A percentile compares a stretch with the other conserved stretches of the same genome.
Evolutionary conservation across 2,888 invertebrate species (phyloP).

Genomic region (Tenthredo livida): DNA sequence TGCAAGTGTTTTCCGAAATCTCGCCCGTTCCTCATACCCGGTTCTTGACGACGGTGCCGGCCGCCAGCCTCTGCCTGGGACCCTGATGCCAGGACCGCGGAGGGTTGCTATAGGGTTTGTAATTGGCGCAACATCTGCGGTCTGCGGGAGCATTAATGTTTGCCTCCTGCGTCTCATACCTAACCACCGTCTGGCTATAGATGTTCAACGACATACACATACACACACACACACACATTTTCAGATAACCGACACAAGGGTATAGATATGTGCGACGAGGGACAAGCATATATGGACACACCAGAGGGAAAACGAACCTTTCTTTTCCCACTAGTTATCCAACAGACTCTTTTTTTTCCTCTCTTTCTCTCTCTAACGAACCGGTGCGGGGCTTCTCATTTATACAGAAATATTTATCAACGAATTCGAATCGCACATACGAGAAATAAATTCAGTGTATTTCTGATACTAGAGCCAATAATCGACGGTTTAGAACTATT

Average conservation of each 20-base stretch:
- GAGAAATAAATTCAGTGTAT: background rate
- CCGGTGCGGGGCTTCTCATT: background rate
- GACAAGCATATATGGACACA: background rate
- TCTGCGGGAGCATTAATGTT: conserved; percentile 77
- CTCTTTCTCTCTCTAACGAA: background rate
- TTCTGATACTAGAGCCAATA: background rate
- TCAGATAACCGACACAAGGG: background rate
- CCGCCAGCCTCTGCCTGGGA: background rate
- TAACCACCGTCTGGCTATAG: background rate
- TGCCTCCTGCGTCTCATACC: conserved; percentile 65
- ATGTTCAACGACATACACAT: background rate
- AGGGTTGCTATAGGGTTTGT: conserved; percentile 71
- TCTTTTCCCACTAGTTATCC: background rate
- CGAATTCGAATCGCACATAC: background rate
- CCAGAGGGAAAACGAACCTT: background rate
- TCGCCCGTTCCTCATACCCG: conserved; percentile 47
- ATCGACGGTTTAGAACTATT: background rate
- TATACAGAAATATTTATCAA: background rate
- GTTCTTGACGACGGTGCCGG: conserved; percentile 9
- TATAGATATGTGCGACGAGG: background rate
- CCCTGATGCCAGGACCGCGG: background rate
- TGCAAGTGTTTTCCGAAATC: conserved; percentile 66
- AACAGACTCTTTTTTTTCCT: background rate
- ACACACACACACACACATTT: background rate
- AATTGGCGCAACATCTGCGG: conserved; percentile 78